phyloP scores from a whole-genome alignment of 2,113 vertebrate species.

The Gymnocephalus cernua region DNA sequence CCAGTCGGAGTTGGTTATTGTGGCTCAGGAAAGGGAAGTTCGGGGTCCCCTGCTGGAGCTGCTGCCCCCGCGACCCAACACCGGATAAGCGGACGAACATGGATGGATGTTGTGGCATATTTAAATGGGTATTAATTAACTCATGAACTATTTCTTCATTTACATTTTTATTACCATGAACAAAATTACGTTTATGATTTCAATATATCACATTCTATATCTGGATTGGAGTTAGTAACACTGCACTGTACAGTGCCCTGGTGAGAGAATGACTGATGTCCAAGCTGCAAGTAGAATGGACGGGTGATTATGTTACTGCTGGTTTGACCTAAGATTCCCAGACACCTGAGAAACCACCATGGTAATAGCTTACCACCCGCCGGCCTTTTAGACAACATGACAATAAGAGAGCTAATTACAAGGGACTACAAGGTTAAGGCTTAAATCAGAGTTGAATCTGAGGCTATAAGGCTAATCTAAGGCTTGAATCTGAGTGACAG shows the following conservation, averaged over 20 bases:
- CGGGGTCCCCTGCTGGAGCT: no score
- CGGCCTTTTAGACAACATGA: slow-evolving; percentile 1
- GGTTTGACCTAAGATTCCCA: slow-evolving; percentile 54
- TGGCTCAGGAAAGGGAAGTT: no score
- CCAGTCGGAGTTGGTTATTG: no score
- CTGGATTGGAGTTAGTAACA: not conserved
- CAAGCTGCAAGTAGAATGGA: slow-evolving; percentile 12
- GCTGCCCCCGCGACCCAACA: no score
- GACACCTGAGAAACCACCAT: slow-evolving; percentile 48
- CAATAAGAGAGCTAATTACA: slow-evolving; percentile 8
- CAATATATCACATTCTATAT: slow-evolving; percentile 1
- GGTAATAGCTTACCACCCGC: not conserved
- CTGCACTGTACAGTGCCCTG: not conserved
- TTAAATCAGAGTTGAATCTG: no score
- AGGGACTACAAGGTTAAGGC: not conserved
- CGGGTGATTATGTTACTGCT: slow-evolving; percentile 48
- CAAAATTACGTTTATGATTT: not conserved
- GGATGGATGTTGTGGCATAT: no score
- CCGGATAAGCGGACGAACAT: no score
- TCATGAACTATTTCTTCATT: no score
- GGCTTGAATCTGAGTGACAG: not conserved
- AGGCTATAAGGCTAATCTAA: not conserved
- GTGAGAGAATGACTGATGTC: not conserved
- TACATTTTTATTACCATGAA: no score
- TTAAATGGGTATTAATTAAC: no score